A percentile compares a stretch with the other conserved stretches of the same genome.
Evolutionary conservation across 2,888 invertebrate genomes (phyloP).

Genomic region (Eupithecia subumbrata): DNA sequence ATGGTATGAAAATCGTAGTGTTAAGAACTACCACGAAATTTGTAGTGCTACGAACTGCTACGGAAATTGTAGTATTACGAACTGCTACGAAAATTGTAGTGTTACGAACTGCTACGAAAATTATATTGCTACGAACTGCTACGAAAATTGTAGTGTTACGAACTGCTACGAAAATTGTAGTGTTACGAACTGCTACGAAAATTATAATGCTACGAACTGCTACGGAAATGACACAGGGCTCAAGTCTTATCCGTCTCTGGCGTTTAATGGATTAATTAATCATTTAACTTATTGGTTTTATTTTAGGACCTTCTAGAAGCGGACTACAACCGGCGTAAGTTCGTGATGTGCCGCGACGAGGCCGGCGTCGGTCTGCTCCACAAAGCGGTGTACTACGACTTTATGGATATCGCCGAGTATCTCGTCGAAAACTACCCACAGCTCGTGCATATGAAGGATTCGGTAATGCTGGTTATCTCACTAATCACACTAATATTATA

Average conservation of each 20-base stretch:
- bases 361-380: slow-evolving; percentile 90
- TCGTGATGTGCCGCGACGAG: slow-evolving; percentile 85
- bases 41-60: neutral
- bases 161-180: no score
- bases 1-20: neutral
- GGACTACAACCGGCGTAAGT: slow-evolving; percentile 73
- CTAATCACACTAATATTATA: neutral
- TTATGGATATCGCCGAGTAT: slow-evolving; percentile 88
- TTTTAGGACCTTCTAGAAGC: slow-evolving; percentile 68
- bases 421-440: slow-evolving; percentile 87
- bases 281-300: neutral
- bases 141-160: no score
- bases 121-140: neutral
- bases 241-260: no score
- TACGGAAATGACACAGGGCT: no score
- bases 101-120: neutral
- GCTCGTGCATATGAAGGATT: slow-evolving; percentile 87
- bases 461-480: slow-evolving; percentile 78
- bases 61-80: no score
- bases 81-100: neutral
- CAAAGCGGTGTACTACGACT: slow-evolving; percentile 91
- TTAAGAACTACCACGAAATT: neutral
- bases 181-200: no score
- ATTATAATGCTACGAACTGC: neutral
- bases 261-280: no score